phyloP scores from a whole-genome alignment of 2,888 invertebrate species.

The Dryococelus australis region DNA sequence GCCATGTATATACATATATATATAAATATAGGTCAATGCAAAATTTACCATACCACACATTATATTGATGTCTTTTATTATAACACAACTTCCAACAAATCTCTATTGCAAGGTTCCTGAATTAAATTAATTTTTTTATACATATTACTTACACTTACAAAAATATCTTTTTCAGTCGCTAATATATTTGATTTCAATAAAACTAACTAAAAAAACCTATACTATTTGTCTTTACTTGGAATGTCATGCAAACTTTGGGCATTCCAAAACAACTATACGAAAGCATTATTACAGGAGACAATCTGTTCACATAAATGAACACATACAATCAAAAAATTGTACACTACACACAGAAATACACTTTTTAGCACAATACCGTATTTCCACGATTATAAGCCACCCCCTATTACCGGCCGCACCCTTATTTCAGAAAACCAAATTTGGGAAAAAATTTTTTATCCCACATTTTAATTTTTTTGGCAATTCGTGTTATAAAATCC shows the following conservation, averaged over 20 bases:
- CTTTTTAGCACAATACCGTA: no score
- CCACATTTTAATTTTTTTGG: no score
- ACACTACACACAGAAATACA: no score
- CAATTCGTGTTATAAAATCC: no score
- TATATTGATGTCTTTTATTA: neutral
- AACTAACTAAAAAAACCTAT: neutral
- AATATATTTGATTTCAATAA: neutral
- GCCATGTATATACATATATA: neutral
- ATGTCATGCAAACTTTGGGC: neutral
- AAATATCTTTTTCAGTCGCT: neutral
- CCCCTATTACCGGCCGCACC: no score
- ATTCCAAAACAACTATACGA: no score
- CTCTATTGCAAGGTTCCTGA: neutral
- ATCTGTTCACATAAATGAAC: no score
- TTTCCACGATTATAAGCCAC: no score
- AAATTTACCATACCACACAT: neutral
- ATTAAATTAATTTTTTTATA: neutral
- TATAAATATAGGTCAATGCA: neutral
- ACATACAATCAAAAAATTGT: no score
- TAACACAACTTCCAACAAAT: neutral
- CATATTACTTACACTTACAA: neutral
- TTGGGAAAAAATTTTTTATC: no score
- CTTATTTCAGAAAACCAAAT: no score
- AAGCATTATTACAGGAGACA: no score
- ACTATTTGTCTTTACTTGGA: neutral